phyloP scores from a whole-genome alignment of 2,113 vertebrate species.

The Columba livia region DNA sequence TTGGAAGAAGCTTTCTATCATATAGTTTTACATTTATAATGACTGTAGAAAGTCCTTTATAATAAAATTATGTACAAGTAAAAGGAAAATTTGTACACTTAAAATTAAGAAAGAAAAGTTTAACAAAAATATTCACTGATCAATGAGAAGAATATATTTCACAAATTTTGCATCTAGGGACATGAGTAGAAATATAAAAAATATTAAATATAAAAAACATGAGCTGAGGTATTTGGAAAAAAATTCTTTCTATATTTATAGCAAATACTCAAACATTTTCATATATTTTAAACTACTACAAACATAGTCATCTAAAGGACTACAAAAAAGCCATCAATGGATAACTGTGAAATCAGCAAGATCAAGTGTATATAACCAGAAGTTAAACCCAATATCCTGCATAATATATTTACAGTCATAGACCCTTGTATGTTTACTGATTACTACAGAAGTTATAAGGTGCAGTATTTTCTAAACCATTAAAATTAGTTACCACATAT shows the following conservation, averaged over 20 bases:
- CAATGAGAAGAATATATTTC: not conserved
- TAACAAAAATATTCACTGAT: not conserved
- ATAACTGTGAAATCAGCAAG: not conserved
- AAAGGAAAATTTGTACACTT: not conserved
- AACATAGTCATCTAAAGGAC: not conserved
- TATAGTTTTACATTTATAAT: not conserved
- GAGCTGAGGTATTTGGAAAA: not conserved
- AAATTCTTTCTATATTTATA: not conserved
- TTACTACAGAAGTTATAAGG: not conserved
- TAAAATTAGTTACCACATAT: not conserved
- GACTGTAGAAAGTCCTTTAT: not conserved
- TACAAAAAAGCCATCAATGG: not conserved
- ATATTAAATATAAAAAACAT: not conserved
- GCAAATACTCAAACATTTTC: not conserved
- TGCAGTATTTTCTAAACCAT: not conserved
- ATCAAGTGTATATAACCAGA: not conserved
- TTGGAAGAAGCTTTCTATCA: not conserved
- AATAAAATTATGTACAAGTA: not conserved
- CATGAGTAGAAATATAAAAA: not conserved
- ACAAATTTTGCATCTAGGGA: not conserved
- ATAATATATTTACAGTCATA: not conserved
- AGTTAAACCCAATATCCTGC: not conserved
- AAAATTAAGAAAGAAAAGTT: not conserved
- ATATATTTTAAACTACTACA: not conserved
- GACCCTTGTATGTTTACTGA: not conserved